Base-by-base conservation (phyloP, 2,797 vertebrate species). In the Pseudomugil gertrudae region DNA sequence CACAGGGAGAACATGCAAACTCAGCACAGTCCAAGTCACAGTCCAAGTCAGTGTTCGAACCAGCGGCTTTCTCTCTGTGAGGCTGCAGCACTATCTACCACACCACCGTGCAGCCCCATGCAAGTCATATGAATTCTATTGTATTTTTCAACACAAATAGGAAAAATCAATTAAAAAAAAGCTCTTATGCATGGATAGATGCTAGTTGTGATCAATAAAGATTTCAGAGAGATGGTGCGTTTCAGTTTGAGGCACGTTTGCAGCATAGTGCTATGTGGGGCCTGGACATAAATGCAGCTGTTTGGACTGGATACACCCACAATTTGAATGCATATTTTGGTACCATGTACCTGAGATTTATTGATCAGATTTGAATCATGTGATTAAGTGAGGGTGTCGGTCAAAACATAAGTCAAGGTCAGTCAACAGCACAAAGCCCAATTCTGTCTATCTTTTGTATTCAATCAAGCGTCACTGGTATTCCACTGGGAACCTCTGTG, bases 381-480 rank as follows among this genome's bases (percentile, higher is more conserved):
- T 88, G 89, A 90, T 89, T 89, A 87, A 92, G 78, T 85, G 79
- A 89, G 83, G 78, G 83, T 80, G 70, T 62, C 79, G 87, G 91
- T 93, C 92, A 92, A 74, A 86, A 74, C 84, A 89, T 80, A 88
- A 90, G 92, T 92, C 93, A 94, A 93, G 92, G 93, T 94, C 92
- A 89, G 87, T 84, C 84, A 86, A 73, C 70, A 75, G 72, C 86
- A 86, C 78, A 87, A 87, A 88, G 85, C 77, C 78, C 84, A 74
- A 82, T 73, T 83, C 82, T 72, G 89, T 87, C 87, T 78, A 83
- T 90, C 80, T 74, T 89, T 83, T 84, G 69, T 86, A 85, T 89
- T 91, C 91, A 81, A 85, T 90, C 90, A 88, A 84, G 84, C 84
- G 53, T 80, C 81, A 74, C 84, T 80, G 69, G 75, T 91, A 90